Base-by-base conservation (phyloP, 2,113 vertebrate species). In the Poeciliopsis occidentalis region DNA sequence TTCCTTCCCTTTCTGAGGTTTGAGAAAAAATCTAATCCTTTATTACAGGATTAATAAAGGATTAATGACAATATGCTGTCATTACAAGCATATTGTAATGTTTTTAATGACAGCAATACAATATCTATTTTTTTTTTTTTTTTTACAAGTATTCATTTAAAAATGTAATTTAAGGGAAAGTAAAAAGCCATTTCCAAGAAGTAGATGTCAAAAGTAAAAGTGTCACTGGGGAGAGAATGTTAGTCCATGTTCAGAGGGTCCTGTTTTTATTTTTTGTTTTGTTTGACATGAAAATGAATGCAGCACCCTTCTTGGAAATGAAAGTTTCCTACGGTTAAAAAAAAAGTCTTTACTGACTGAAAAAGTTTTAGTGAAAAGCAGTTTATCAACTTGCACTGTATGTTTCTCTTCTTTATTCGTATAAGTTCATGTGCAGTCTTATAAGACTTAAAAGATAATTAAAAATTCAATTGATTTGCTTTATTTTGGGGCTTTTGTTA, bases 141-240 rank as follows among this genome's bases (percentile, higher is more conserved):
- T 31, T 76, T 54, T 62, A 66, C 10, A 24, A 67, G 51, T 19
- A 1, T 4, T 63, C 4, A 15, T 69, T 12, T 51, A 1, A 64
- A 64, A 64, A 34, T 61, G 39, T 12, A 30, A 22, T 31, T 39
- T 13, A 19, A 47, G 11, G 24, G 44, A 69, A 69, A 71, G 7
- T 64, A 27, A 31, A 19, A 4, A 54, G 22, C 12, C 26, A 32
- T 69, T 79, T 85, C 19, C 22, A 62, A 63, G 60, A 73, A 83
- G 78, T 32, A 2, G n/a, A 4, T 19, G 22, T 63, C 10, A 69
- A 24, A 87, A 77, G 7, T 51, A 67, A 60, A 74, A 82, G 44
- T 60, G 69, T 4, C 4, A 17, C 41, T 74, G 39, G 0, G 22
- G 8, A 57, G 51, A 57, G n/a, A 57, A 22, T 57, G 51, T 65